Evolutionary conservation across 92 coral and sea anemone genomes (phyloP).

Genomic region (Desmophyllum pertusum): DNA sequence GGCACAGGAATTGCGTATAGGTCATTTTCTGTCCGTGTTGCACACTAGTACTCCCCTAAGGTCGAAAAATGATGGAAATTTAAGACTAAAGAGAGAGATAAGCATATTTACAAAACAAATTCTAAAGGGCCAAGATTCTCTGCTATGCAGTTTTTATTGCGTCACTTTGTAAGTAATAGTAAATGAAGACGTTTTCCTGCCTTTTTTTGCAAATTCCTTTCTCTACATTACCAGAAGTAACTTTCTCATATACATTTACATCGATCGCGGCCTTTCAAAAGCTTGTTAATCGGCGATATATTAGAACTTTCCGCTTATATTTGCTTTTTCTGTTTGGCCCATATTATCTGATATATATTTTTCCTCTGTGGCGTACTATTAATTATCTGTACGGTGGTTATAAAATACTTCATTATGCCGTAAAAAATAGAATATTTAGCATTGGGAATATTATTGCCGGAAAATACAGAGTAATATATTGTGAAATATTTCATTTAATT

Average conservation of each 20-base stretch:
- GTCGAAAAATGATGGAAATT: constrained; percentile 19
- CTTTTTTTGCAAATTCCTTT: constrained; percentile 21
- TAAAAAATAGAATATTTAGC: not conserved
- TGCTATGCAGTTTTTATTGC: constrained; percentile 30
- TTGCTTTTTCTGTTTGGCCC: not conserved
- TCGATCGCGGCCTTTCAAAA: constrained; percentile 7
- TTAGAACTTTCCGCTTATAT: not conserved
- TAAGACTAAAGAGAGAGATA: constrained; percentile 21
- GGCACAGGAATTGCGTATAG: not conserved
- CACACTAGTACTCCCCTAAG: not conserved
- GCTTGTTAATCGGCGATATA: not conserved
- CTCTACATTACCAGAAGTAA: not conserved
- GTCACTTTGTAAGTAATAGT: not conserved
- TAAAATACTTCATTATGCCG: constrained; percentile 9
- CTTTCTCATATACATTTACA: not conserved
- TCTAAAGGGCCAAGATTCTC: constrained; percentile 31
- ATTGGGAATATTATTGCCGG: not conserved
- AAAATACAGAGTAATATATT: not conserved
- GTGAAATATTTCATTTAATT: not conserved
- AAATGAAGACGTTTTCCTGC: not conserved
- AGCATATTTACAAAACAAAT: constrained; percentile 35
- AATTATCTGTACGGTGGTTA: constrained; percentile 7
- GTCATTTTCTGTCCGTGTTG: not conserved
- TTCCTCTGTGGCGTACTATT: not conserved
- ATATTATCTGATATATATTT: not conserved